Percentiles rank a stretch among this genome's conserved stretches.
These are phyloP conservation scores for fruit fly (Drosophila melanogaster) DNA, from an alignment of 1,140 invertebrate species.

Conservation along the genomic window DNA sequence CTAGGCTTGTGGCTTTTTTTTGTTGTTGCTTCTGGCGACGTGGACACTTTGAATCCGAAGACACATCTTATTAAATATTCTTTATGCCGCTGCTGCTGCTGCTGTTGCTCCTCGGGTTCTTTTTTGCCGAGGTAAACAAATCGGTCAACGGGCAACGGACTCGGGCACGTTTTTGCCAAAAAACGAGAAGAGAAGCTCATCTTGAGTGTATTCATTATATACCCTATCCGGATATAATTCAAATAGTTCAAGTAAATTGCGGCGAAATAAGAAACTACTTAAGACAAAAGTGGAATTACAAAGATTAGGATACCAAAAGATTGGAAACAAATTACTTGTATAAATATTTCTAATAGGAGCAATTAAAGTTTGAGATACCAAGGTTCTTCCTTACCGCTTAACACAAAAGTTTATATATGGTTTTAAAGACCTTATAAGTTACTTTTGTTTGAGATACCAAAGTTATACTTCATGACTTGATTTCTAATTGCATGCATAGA, in stretches of 20 bases:
- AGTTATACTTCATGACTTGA: too few species aligned
- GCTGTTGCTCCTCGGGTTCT: slow-evolving; percentile 16
- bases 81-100: slow-evolving; percentile 9
- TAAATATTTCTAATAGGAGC: too few species aligned
- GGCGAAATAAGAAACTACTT: too few species aligned
- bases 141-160: slow-evolving; percentile 60
- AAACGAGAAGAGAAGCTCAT: not conserved
- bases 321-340: too few species aligned
- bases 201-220: not conserved
- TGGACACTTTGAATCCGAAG: slow-evolving; percentile 44
- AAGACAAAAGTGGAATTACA: too few species aligned
- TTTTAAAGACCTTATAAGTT: too few species aligned
- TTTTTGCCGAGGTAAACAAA: slow-evolving; percentile 44
- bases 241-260: not conserved
- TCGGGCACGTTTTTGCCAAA: slow-evolving; percentile 50
- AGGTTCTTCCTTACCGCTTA: too few species aligned
- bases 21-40: slow-evolving; percentile 32
- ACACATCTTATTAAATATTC: slow-evolving; percentile 50
- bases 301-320: too few species aligned
- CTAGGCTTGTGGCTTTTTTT: slow-evolving; percentile 2
- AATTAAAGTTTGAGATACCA: too few species aligned
- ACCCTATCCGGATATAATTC: not conserved
- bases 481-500: not conserved
- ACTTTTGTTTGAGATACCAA: too few species aligned
- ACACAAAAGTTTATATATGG: not conserved